Conservation (phyloP, 2,888 invertebrate genomes). For the Amaurobius ferox region DNA sequence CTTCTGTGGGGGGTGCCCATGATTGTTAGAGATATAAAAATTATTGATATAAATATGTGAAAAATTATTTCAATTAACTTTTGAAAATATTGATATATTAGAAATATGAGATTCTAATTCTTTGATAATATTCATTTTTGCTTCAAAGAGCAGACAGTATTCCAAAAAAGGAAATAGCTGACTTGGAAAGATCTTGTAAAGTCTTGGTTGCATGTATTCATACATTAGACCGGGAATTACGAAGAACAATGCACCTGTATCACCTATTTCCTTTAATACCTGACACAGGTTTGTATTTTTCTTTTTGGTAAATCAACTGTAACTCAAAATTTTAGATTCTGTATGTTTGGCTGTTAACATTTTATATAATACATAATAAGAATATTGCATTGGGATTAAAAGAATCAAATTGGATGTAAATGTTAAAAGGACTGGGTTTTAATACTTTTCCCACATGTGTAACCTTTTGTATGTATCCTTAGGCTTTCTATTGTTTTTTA, state of each 20-base stretch:
- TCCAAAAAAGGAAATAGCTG: constrained; percentile 64
- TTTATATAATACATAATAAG: background rate
- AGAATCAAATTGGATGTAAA: too few relatives aligned
- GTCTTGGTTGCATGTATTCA: constrained; percentile 68
- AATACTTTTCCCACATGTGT: background rate
- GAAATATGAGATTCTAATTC: too few relatives aligned
- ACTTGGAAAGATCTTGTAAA: constrained; percentile 61
- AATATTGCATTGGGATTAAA: too few relatives aligned
- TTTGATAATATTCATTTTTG: background rate
- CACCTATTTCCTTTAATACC: constrained; percentile 64
- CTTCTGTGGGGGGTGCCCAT: too few relatives aligned
- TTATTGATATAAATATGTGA: too few relatives aligned
- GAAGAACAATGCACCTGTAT: constrained; percentile 58
- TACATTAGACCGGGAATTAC: constrained; percentile 61
- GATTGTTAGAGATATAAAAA: too few relatives aligned
- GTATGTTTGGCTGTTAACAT: too few relatives aligned
- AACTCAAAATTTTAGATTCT: too few relatives aligned
- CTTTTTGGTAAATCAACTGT: too few relatives aligned
- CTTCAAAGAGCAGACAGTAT: constrained; percentile 54
- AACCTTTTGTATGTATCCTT: background rate
- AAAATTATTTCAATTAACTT: too few relatives aligned
- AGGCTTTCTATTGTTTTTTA: background rate
- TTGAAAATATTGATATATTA: too few relatives aligned
- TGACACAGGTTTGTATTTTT: constrained; percentile 46
- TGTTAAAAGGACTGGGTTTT: too few relatives aligned